These are phyloP conservation scores for Mastacembelus armatus DNA, from an alignment of 2,797 vertebrate genomes.

Conservation along the genomic window DNA sequence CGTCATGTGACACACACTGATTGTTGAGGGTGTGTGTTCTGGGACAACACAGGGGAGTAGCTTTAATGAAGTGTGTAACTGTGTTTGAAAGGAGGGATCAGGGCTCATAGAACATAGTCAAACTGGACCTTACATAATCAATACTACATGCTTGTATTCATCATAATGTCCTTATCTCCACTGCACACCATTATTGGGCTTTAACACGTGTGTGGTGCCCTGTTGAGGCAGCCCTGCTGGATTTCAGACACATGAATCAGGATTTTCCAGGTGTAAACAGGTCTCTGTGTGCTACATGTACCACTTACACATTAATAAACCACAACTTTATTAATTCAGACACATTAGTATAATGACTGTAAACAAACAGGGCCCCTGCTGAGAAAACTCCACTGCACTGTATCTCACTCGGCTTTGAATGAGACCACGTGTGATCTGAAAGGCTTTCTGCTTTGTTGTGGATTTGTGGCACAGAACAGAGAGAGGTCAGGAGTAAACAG, in stretches of 20 bases:
- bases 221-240: too few species aligned
- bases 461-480: background rate
- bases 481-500: background rate
- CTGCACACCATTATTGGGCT: too few species aligned
- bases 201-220: too few species aligned
- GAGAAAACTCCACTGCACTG: too few species aligned
- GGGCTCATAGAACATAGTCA: constrained; percentile 4
- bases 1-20: background rate
- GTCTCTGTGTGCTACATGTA: background rate
- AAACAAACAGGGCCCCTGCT: too few species aligned
- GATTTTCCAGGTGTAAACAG: background rate
- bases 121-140: too few species aligned
- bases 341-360: background rate
- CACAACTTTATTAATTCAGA: too few species aligned
- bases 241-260: too few species aligned
- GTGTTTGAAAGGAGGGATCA: constrained; percentile 1
- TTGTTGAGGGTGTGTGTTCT: background rate
- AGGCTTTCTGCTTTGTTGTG: background rate
- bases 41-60: background rate
- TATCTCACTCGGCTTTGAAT: background rate
- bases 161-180: too few species aligned
- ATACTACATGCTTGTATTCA: too few species aligned
- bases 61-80: constrained; percentile 16
- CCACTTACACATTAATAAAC: background rate
- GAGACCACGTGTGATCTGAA: background rate